Conservation (phyloP, 2,888 invertebrate genomes). For the Gari tellinella region DNA sequence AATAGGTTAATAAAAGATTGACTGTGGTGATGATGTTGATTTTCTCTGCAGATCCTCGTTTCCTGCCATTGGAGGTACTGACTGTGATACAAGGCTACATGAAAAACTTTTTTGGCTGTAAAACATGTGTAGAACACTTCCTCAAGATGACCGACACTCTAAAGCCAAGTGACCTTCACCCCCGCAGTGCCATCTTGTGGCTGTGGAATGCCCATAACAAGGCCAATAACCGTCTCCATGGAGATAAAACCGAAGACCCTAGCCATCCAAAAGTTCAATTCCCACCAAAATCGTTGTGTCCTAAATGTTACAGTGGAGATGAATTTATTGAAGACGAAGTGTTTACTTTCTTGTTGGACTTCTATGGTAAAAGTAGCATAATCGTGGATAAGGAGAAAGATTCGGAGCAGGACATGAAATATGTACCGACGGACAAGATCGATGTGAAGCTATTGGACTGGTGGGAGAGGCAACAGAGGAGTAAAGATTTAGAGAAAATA, state of each 20-base stretch:
- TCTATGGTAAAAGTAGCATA: constrained; percentile 71
- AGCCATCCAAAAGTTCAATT: constrained; percentile 94
- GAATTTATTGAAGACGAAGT: constrained; percentile 67
- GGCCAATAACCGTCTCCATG: constrained; percentile 94
- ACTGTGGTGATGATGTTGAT: no score
- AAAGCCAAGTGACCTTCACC: constrained; percentile 89
- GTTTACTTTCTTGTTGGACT: constrained; percentile 67
- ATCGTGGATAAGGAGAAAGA: constrained; percentile 25
- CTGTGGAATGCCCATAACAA: constrained; percentile 96
- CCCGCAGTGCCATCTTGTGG: constrained; percentile 93
- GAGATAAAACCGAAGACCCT: constrained; percentile 95
- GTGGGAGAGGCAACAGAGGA: constrained; percentile 75
- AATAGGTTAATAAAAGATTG: no score
- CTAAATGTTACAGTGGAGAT: constrained; percentile 76
- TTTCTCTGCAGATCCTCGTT: constrained; percentile 53
- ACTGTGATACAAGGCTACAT: constrained; percentile 87
- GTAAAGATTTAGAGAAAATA: constrained; percentile 72
- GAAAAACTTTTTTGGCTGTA: constrained; percentile 96
- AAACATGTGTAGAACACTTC: constrained; percentile 95
- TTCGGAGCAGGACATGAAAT: constrained; percentile 3
- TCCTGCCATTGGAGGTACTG: constrained; percentile 65
- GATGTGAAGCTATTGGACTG: constrained; percentile 68
- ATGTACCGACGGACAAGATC: neutral
- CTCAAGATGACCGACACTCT: constrained; percentile 91
- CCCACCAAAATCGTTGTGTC: constrained; percentile 90